These are phyloP conservation scores for Hippocampus abdominalis DNA, from an alignment of 2,113 vertebrate genomes.

Conservation along the genomic window DNA sequence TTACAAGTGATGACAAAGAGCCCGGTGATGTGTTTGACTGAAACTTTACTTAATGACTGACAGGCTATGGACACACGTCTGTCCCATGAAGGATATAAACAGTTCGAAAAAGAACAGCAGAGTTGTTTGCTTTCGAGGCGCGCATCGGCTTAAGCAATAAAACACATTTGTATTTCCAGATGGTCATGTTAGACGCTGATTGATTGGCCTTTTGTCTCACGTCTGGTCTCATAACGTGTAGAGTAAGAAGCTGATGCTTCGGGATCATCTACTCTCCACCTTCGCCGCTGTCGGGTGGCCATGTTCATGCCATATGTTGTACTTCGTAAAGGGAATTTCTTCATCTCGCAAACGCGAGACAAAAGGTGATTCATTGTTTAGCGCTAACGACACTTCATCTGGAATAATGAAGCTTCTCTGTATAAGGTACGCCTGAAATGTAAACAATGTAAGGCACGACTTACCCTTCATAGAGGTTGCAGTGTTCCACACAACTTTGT, in stretches of 20 bases:
- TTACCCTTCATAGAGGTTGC: conserved; percentile 92
- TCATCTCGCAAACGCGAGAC: too few species aligned
- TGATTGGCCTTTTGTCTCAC: neutral
- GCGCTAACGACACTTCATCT: neutral
- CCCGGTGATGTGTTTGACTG: conserved; percentile 14
- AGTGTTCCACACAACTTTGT: conserved; percentile 85
- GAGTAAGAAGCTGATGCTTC: neutral
- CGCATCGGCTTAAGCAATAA: neutral
- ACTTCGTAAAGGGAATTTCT: too few species aligned
- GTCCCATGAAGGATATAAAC: neutral
- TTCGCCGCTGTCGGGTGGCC: too few species aligned
- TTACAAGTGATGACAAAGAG: conserved; percentile 26
- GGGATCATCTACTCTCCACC: too few species aligned
- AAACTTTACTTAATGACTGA: conserved; percentile 25
- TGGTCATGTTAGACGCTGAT: neutral
- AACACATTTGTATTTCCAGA: neutral
- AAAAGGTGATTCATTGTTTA: neutral
- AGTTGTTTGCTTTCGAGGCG: neutral
- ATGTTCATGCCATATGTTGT: too few species aligned
- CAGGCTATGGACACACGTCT: conserved; percentile 2
- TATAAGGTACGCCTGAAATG: too few species aligned
- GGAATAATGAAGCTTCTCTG: neutral
- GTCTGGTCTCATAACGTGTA: neutral
- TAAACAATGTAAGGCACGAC: conserved; percentile 26
- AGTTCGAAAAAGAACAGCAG: neutral